Evolutionary conservation across 2,797 vertebrate genomes (phyloP).

Genomic region (Myiotriccus ornatus): DNA sequence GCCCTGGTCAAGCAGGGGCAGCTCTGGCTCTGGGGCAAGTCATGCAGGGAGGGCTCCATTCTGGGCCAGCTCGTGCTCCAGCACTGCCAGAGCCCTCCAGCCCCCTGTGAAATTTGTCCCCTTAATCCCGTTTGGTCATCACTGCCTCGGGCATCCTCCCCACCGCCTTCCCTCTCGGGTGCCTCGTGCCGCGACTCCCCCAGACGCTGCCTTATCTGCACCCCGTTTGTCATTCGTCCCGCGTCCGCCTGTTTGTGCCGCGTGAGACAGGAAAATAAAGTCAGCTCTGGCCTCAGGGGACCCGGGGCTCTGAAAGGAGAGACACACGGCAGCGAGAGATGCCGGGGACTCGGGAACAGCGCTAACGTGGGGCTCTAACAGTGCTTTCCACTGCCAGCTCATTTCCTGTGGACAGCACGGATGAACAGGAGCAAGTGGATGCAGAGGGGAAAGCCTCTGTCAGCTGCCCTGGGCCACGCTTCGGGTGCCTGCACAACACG

Average conservation of each 20-base stretch:
- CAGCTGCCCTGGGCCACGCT: background rate
- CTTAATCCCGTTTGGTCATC: constrained; percentile 16
- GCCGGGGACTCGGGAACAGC: background rate
- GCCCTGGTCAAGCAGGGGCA: background rate
- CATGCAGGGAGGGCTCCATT: background rate
- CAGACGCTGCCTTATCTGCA: background rate
- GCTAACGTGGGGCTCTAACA: fast-evolving
- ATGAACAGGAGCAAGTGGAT: background rate
- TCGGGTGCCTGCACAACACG: background rate
- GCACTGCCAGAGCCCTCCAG: background rate
- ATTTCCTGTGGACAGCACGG: background rate
- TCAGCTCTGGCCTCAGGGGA: constrained; percentile 9
- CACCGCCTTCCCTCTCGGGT: background rate
- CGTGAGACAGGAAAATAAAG: constrained; percentile 1
- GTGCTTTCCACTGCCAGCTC: background rate
- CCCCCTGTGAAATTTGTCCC: background rate
- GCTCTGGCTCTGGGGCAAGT: background rate
- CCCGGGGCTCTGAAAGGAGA: background rate
- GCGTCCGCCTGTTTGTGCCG: background rate
- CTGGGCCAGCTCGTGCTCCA: background rate
- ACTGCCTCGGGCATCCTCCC: background rate
- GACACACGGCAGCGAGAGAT: background rate
- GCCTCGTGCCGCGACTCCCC: background rate
- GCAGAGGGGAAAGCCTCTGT: fast-evolving
- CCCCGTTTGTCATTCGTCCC: background rate